Evolutionary conservation across 2,113 vertebrate genomes (phyloP).

Genomic region (Indri indri): DNA sequence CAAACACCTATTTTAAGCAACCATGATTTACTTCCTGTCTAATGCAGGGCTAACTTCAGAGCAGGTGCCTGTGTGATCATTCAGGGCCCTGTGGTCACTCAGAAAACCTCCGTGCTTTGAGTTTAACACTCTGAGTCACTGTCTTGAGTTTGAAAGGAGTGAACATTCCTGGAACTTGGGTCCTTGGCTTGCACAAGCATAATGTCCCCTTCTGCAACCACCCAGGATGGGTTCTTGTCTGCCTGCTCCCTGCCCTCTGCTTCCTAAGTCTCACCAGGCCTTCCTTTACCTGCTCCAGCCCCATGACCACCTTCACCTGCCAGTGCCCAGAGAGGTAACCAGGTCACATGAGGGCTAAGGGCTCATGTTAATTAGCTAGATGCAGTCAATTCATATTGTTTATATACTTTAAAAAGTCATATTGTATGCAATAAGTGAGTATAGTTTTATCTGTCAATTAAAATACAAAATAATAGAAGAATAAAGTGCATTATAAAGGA

Average conservation of each 20-base stretch:
- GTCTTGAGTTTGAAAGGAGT: neutral
- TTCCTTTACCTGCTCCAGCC: neutral
- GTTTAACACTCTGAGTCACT: neutral
- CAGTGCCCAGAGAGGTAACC: neutral
- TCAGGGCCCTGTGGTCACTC: neutral
- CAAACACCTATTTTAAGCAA: neutral
- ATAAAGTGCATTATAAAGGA: neutral
- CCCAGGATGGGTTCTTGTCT: neutral
- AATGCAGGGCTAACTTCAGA: neutral
- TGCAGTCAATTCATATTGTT: neutral
- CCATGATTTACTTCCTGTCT: neutral
- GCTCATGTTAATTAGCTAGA: neutral
- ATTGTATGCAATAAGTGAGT: too few species aligned
- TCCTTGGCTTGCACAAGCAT: too few species aligned
- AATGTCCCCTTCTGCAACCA: neutral
- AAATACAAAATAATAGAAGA: neutral
- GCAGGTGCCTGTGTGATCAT: neutral
- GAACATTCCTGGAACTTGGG: neutral
- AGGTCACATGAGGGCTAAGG: neutral
- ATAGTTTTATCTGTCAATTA: neutral
- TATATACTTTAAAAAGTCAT: neutral
- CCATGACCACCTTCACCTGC: neutral
- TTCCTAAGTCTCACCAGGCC: neutral
- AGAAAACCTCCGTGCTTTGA: neutral
- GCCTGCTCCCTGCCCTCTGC: too few species aligned